Conservation (phyloP, 2,888 invertebrate genomes). For the Onchidella celtica region DNA sequence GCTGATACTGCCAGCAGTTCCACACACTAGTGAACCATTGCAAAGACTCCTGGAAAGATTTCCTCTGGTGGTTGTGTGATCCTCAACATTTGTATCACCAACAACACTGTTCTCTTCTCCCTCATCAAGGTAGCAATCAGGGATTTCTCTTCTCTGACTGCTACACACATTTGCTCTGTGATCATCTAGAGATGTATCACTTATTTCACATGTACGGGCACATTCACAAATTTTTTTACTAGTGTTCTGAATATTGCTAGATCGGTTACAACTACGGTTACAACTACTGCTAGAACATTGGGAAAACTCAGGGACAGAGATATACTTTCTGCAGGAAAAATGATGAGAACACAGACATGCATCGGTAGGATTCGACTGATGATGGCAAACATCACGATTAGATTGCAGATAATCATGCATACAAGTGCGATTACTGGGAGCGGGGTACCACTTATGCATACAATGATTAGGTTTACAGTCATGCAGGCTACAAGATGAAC, state of each 20-base stretch:
- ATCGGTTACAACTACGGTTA: no score
- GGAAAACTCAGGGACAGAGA: not conserved
- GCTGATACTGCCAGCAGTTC: no score
- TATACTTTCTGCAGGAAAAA: not conserved
- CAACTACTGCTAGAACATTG: not conserved
- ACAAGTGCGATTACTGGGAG: not conserved
- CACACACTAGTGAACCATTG: no score
- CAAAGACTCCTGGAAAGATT: not conserved
- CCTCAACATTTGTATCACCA: not conserved
- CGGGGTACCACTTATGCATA: slow-evolving; percentile 16
- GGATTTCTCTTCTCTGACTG: not conserved
- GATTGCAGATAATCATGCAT: not conserved
- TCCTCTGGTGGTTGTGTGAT: not conserved
- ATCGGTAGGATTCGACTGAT: no score
- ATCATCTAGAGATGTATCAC: no score
- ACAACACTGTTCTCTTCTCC: not conserved
- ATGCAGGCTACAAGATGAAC: not conserved
- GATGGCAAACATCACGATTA: not conserved
- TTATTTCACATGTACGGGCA: no score
- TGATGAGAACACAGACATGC: no score
- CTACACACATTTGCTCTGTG: not conserved
- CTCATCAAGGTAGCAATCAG: not conserved
- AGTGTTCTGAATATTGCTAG: not conserved
- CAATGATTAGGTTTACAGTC: not conserved
- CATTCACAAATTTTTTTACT: not conserved